These are phyloP conservation scores for Caenorhabditis plicata DNA, from an alignment of 2,888 invertebrate genomes.

Conservation along the genomic window DNA sequence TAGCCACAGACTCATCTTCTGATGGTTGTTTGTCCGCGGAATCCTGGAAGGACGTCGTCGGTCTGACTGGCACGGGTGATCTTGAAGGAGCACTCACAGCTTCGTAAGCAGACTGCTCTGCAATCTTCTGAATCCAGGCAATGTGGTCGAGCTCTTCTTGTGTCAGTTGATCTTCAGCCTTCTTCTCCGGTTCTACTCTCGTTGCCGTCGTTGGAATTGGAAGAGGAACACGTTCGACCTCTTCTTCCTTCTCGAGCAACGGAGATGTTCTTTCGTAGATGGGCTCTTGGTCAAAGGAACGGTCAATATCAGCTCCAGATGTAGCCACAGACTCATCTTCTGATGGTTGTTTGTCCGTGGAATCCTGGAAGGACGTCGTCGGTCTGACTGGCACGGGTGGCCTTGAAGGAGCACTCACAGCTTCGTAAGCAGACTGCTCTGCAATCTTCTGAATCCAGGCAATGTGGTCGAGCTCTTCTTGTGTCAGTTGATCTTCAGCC, in stretches of 20 bases:
- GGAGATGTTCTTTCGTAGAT: neutral
- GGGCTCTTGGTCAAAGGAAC: neutral
- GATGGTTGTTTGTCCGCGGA: neutral
- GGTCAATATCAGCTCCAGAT: neutral
- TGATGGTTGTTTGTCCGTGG: neutral
- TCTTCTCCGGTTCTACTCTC: neutral
- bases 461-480: conserved; percentile 17
- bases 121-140: conserved; percentile 11
- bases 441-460: conserved; percentile 9
- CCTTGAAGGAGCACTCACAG: neutral
- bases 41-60: neutral
- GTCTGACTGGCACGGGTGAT: neutral
- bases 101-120: conserved; percentile 5
- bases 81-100: neutral
- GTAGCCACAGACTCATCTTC: conserved; percentile 7
- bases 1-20: conserved; percentile 14
- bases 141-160: conserved; percentile 20
- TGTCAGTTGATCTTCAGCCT: neutral
- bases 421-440: conserved; percentile 6
- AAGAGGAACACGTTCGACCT: no score
- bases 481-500: neutral
- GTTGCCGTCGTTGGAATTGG: neutral
- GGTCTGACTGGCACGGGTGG: neutral
- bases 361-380: neutral
- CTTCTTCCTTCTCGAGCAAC: neutral